Evolutionary conservation across 1,140 invertebrate genomes (phyloP).

Genomic region (Palaemon carinicauda): DNA sequence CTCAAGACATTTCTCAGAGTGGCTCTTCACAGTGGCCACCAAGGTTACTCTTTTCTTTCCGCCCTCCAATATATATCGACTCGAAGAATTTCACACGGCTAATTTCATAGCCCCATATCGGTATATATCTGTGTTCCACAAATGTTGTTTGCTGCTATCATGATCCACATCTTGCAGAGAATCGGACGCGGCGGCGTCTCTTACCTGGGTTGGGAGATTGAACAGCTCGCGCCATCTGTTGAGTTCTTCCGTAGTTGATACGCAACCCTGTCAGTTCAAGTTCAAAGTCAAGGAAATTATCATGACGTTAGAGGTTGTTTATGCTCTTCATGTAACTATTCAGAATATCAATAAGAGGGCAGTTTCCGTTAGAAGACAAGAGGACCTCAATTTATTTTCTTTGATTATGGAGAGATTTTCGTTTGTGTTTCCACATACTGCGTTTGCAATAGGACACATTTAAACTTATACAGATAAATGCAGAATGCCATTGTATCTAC

Average conservation of each 20-base stretch:
- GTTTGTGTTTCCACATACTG: too few relatives aligned
- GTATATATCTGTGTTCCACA: background rate
- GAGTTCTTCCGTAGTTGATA: background rate
- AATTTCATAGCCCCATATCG: too few relatives aligned
- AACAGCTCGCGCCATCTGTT: slow-evolving; percentile 22
- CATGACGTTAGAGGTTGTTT: background rate
- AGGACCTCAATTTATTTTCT: too few relatives aligned
- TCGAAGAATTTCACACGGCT: background rate
- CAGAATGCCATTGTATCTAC: too few relatives aligned
- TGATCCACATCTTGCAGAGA: background rate
- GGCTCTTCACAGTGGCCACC: background rate
- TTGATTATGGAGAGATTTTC: too few relatives aligned
- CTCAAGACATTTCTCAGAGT: background rate
- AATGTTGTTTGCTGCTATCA: background rate
- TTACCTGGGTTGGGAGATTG: background rate
- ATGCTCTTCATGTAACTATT: background rate
- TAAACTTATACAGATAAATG: too few relatives aligned
- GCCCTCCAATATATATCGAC: background rate
- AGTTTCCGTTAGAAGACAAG: too few relatives aligned
- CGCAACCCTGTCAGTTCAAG: background rate
- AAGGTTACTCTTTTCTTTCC: background rate
- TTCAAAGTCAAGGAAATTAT: slow-evolving; percentile 32
- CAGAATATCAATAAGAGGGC: too few relatives aligned
- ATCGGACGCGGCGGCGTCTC: background rate
- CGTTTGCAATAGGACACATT: too few relatives aligned